phyloP scores from a whole-genome alignment of 2,113 vertebrate genomes.

The Ochotona princeps region DNA sequence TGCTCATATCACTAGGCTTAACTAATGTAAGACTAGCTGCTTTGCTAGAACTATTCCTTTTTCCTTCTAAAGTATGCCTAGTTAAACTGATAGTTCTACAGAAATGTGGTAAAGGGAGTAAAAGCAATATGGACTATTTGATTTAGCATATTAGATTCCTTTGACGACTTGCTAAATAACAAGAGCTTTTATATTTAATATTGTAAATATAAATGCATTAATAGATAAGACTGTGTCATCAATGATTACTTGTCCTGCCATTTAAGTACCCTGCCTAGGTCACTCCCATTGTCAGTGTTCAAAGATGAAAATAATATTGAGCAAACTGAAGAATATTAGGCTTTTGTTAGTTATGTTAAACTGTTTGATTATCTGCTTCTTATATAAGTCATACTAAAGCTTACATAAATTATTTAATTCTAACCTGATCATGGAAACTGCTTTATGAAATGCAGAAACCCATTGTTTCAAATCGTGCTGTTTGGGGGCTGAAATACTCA shows the following conservation, averaged over 20 bases:
- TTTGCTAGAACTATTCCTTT: not conserved
- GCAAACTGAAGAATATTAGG: not conserved
- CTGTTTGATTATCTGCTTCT: constrained; percentile 12
- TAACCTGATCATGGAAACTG: constrained; percentile 16
- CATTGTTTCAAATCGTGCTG: not conserved
- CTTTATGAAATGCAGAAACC: not conserved
- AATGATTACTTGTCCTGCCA: not conserved
- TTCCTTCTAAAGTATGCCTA: not conserved
- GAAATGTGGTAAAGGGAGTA: not conserved
- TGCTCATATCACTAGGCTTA: not conserved
- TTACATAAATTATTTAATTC: constrained; percentile 30
- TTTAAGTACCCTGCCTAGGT: not conserved
- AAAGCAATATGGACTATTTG: constrained; percentile 1
- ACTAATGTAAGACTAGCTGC: not conserved
- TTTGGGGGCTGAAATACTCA: constrained; percentile 5
- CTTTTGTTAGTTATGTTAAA: constrained; percentile 33
- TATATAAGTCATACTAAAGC: not conserved
- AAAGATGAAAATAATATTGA: not conserved
- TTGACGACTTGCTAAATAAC: not conserved
- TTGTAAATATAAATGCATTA: not conserved
- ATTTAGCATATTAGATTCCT: not conserved
- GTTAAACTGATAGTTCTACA: not conserved
- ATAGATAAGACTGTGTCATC: not conserved
- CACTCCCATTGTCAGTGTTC: constrained; percentile 4
- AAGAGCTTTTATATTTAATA: not conserved